Percentiles rank a stretch among this genome's conserved stretches.
phyloP scores from a whole-genome alignment of 2,888 invertebrate species.

The Habrosyne pyritoides region DNA sequence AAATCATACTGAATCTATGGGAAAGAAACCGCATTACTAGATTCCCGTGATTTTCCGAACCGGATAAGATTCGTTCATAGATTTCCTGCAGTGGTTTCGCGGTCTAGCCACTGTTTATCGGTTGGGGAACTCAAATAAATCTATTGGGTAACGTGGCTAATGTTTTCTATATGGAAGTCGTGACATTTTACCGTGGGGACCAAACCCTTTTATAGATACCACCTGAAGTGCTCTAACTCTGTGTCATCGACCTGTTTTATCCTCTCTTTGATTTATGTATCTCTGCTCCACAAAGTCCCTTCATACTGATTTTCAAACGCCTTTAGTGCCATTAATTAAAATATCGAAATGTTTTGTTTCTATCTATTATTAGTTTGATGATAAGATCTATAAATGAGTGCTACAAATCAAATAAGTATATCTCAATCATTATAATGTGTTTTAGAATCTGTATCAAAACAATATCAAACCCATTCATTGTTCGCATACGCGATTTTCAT shows the following conservation, averaged over 20 bases:
- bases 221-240: constrained; percentile 50
- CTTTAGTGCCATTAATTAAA: not conserved
- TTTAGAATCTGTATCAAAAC: constrained; percentile 19
- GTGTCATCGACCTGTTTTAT: constrained; percentile 48
- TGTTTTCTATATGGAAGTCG: constrained; percentile 69
- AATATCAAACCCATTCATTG: constrained; percentile 26
- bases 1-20: constrained; percentile 73
- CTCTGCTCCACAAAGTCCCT: not conserved
- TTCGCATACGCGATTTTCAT: constrained; percentile 30
- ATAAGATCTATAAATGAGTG: constrained; percentile 22
- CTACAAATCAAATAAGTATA: constrained; percentile 20
- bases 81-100: constrained; percentile 77
- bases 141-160: constrained; percentile 67
- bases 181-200: constrained; percentile 69
- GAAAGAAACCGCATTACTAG: constrained; percentile 72
- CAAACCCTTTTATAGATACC: constrained; percentile 52
- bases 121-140: constrained; percentile 72
- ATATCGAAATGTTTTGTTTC: constrained; percentile 14
- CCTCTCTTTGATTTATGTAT: constrained; percentile 22
- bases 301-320: not conserved
- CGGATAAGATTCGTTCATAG: constrained; percentile 74
- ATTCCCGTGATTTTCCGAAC: constrained; percentile 72
- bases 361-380: constrained; percentile 19
- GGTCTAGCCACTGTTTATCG: constrained; percentile 76
- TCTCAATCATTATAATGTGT: constrained; percentile 12